Conservation (phyloP, 2,888 invertebrate species). For the Gisinianus flammeolus region DNA sequence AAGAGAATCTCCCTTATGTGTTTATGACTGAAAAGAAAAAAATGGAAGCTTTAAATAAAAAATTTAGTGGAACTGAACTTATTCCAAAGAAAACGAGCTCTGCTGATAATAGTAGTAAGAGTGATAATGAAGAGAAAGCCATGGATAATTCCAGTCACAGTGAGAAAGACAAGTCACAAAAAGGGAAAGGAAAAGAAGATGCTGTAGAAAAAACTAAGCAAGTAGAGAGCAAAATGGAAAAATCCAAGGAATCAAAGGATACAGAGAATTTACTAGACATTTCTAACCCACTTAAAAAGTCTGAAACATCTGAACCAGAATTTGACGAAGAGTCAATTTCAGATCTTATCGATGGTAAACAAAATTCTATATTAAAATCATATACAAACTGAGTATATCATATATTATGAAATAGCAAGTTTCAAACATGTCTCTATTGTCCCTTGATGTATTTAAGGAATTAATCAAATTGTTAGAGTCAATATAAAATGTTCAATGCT, state of each 20-base stretch:
- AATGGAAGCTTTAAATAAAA: slow-evolving; percentile 31
- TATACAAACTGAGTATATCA: too few species aligned
- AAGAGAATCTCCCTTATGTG: slow-evolving; percentile 14
- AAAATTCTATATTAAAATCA: too few species aligned
- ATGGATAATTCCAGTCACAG: not conserved
- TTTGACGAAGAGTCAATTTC: slow-evolving; percentile 39
- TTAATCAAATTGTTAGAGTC: too few species aligned
- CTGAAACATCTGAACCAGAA: slow-evolving; percentile 24
- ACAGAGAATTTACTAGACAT: slow-evolving; percentile 20
- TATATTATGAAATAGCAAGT: too few species aligned
- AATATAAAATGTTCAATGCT: too few species aligned
- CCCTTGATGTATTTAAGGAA: too few species aligned
- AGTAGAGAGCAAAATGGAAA: not conserved
- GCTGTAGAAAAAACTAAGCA: not conserved
- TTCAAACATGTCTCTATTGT: too few species aligned
- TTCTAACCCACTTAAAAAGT: slow-evolving; percentile 23
- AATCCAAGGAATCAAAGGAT: slow-evolving; percentile 4
- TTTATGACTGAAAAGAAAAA: slow-evolving; percentile 37
- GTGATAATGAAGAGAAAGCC: not conserved
- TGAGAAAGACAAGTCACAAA: not conserved
- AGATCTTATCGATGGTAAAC: slow-evolving; percentile 31
- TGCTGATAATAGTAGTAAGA: slow-evolving; percentile 1
- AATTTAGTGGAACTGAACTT: slow-evolving; percentile 26
- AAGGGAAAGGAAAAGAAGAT: not conserved
- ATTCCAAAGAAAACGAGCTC: not conserved